These are phyloP conservation scores for Pygoscelis antarcticus DNA, from an alignment of 2,113 vertebrate species.

Conservation along the genomic window DNA sequence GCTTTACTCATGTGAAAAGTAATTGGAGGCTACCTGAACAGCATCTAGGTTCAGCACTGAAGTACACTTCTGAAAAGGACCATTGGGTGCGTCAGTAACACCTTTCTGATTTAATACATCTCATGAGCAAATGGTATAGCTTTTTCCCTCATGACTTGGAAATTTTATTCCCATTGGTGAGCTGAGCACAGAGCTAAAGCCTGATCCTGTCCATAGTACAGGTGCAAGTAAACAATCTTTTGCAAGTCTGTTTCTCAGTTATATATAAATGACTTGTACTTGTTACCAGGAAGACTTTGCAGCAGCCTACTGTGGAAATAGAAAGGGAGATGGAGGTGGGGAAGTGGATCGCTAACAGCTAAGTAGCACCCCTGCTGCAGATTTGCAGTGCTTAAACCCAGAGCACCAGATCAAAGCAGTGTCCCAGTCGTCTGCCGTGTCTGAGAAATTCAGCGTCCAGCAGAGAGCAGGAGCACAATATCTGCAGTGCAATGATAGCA, in stretches of 20 bases:
- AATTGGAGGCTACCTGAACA: neutral
- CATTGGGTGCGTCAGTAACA: neutral
- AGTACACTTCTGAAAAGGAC: neutral
- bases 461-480: neutral
- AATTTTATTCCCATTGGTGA: neutral
- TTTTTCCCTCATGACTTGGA: neutral
- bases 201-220: neutral
- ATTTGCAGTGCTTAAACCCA: neutral
- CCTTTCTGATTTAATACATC: neutral
- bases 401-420: neutral
- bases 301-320: neutral
- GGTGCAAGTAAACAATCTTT: neutral
- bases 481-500: neutral
- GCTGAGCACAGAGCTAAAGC: neutral
- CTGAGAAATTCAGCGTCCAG: neutral
- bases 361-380: neutral
- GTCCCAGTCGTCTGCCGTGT: neutral
- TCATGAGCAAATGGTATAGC: neutral
- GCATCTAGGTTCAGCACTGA: neutral
- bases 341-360: neutral
- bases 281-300: neutral
- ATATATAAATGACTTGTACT: neutral
- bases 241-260: neutral
- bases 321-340: neutral
- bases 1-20: neutral